Base-by-base conservation (phyloP, 2,113 vertebrate genomes). In the Eleginops maclovinus region DNA sequence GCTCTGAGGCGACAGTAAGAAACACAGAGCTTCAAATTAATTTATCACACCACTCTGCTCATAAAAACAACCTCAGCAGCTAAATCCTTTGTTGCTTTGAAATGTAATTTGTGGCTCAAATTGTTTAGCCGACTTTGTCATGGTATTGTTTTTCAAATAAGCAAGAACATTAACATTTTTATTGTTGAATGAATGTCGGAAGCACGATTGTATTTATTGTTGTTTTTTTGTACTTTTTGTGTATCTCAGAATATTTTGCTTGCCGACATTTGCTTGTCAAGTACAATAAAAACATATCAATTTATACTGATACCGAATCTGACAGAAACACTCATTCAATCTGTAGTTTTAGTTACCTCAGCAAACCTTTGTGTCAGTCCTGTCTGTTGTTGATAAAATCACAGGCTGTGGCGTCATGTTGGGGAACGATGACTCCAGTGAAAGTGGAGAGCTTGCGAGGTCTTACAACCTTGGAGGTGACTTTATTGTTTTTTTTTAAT, bases 401-500 rank as follows among this genome's bases (percentile, higher is more conserved):
- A 67, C 54, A 74, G 64, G 24, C 9, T n/a, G 28, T 5, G 7
- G 72, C 69, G 67, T 68, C 58, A 19, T 49, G 67, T 49, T 26
- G 12, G 24, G 50, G 55, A 70, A 62, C 2, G 64, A 82, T 67
- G 72, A 77, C 55, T 79, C 53, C 14, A 60, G 40, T 1, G n/a
- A 74, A 66, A 68, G 15, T 3, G 2, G 41, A 70, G 66, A 76
- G 46, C 46, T 6, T 43, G 44, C 50, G 53, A 56, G 46, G 58
- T 41, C 44, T 63, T 12, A 36, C 10, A 70, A 46, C 81, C 72
- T 75, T 51, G 65, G 24, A 76, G 55, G 56, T 17, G 62, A 72
- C 51, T 4, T 1, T 36, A 77, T 62, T 71, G 68, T 73, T 71
- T 73, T 43, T 24, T 62, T 73, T 72, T 81, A 83, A 87, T 76